phyloP scores from a whole-genome alignment of 2,113 vertebrate genomes.

The Ginglymostoma cirratum region DNA sequence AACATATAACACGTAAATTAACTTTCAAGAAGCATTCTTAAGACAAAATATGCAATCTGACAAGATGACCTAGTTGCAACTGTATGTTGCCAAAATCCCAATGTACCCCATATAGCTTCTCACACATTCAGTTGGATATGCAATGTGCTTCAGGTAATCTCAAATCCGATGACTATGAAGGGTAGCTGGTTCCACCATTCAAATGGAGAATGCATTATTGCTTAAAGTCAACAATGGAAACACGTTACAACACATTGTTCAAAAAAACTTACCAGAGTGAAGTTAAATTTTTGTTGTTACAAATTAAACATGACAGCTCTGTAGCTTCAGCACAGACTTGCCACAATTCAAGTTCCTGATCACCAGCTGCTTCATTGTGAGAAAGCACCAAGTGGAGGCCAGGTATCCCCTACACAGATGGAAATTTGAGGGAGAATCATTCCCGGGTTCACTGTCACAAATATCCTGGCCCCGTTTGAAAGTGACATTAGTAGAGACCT shows the following conservation, averaged over 20 bases:
- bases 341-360: neutral
- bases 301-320: neutral
- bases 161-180: neutral
- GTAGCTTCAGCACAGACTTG: neutral
- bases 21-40: neutral
- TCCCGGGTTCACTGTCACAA: neutral
- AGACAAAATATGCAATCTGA: neutral
- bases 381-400: slow-evolving; percentile 11
- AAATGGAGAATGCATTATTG: neutral
- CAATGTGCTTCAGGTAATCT: neutral
- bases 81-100: neutral
- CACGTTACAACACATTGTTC: neutral
- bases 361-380: neutral
- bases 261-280: neutral
- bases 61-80: neutral
- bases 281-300: neutral
- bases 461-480: neutral
- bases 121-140: neutral
- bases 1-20: neutral
- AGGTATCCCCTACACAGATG: neutral
- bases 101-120: neutral
- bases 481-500: neutral
- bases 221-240: neutral
- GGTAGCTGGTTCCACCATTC: neutral
- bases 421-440: neutral